Conservation (phyloP, 2,888 invertebrate species). For the Sturmia bella region DNA sequence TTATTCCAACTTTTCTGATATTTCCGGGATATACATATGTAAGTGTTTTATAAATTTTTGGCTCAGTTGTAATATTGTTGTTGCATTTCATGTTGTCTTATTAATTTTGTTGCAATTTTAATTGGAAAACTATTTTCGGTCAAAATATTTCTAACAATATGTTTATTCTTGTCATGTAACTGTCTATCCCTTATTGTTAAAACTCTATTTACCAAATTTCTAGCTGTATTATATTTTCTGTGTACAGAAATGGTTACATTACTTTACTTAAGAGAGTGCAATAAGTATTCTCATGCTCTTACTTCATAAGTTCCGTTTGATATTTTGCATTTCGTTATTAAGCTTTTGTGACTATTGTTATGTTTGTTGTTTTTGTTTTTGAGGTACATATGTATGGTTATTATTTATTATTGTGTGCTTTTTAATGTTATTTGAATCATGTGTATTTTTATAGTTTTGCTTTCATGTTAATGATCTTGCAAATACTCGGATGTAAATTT, state of each 20-base stretch:
- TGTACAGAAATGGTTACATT: slow-evolving; percentile 25
- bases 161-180: no score
- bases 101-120: no score
- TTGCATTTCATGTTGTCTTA: no score
- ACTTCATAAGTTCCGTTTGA: background rate
- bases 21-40: no score
- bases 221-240: slow-evolving; percentile 7
- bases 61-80: no score
- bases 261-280: slow-evolving; percentile 13
- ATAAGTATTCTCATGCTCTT: background rate
- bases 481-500: slow-evolving; percentile 52
- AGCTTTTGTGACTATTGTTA: slow-evolving; percentile 37
- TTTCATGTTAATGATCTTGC: slow-evolving; percentile 55
- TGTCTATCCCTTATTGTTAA: no score
- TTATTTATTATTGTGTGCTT: slow-evolving; percentile 27
- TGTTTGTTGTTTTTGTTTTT: slow-evolving; percentile 21
- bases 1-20: no score
- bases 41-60: no score
- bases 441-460: slow-evolving; percentile 10
- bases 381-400: background rate
- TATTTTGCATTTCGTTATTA: slow-evolving; percentile 24
- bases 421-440: slow-evolving; percentile 33
- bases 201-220: no score
- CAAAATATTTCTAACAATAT: no score
- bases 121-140: no score